Base-by-base conservation (phyloP, 2,113 vertebrate species). In the Engraulis encrasicolus region DNA sequence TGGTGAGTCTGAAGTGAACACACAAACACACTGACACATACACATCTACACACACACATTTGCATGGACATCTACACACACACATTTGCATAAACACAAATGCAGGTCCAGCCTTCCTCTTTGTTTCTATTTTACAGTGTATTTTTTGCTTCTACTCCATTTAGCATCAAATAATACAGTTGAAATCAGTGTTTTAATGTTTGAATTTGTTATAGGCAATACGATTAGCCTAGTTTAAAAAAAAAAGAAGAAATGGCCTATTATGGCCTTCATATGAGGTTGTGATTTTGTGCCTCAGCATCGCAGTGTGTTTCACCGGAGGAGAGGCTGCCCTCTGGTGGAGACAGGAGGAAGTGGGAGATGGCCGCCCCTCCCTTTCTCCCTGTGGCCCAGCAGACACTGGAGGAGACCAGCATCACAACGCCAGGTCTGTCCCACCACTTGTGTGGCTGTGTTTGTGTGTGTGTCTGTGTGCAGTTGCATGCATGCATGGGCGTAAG, bases 321-420 rank as follows among this genome's bases (percentile, higher is more conserved):
- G 80, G 90, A 86, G 81, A 91, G 90, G 37, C 87, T 89, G 0
- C 81, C 90, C 0, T 83, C 89, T 89, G 90, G 84, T 88, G 96
- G 89, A 50, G 97, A 99, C 89, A 93, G 98, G 71, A 98, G 94
- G 90, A 98, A 96, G 79, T 99, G 98, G 98, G 95, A 97, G 81
- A 88, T 95, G 0, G 94, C 93, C 40, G 84, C 92, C 85, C 95
- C 96, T 1, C 89, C 96, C 36, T 90, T 96, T 0, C 93, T 99
- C 79, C 92, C 96, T 38, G 87, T 96, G 19, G 95, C 95, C 83
- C 93, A 96, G 6, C 91, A 97, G 82, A 95, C 96, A 0, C 87
- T 97, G 80, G 97, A 97, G 86, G 91, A 96, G 6, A 96, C 96
- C 2, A 89, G 95, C 85, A 83, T 93, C 19, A 91, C 85, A n/a